Conservation (phyloP, 2,888 invertebrate species). For the Caenorhabditis japonica region DNA sequence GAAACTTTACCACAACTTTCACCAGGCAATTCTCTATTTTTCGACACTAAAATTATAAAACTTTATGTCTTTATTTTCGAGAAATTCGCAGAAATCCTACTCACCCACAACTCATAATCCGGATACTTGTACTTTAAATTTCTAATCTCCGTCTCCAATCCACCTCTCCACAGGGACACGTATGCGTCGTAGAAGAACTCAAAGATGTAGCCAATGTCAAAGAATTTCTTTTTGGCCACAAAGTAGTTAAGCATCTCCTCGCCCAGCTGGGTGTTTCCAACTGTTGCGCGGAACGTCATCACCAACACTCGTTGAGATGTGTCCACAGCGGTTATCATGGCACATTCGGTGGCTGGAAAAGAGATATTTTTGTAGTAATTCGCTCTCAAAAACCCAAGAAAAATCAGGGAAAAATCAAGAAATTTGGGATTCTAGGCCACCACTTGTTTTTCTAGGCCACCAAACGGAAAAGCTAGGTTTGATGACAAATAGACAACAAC, state of each 20-base stretch:
- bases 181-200: constrained; percentile 54
- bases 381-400: background rate
- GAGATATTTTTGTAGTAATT: background rate
- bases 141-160: constrained; percentile 36
- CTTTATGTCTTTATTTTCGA: too few relatives aligned
- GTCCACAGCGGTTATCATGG: constrained; percentile 48
- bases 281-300: constrained; percentile 47
- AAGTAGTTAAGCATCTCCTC: constrained; percentile 49
- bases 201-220: constrained; percentile 47
- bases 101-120: constrained; percentile 50
- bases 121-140: constrained; percentile 49
- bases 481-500: too few relatives aligned
- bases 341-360: constrained; percentile 43
- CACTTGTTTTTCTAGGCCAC: too few relatives aligned
- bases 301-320: constrained; percentile 29
- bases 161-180: constrained; percentile 44
- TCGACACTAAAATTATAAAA: too few relatives aligned
- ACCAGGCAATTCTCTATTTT: too few relatives aligned
- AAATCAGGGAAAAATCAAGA: background rate
- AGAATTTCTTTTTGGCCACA: constrained; percentile 38
- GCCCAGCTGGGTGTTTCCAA: constrained; percentile 28
- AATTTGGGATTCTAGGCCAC: background rate
- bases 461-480: too few relatives aligned
- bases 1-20: too few relatives aligned
- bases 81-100: background rate